phyloP scores from a whole-genome alignment of 1,140 invertebrate genomes.

The Drosophila busckii region DNA sequence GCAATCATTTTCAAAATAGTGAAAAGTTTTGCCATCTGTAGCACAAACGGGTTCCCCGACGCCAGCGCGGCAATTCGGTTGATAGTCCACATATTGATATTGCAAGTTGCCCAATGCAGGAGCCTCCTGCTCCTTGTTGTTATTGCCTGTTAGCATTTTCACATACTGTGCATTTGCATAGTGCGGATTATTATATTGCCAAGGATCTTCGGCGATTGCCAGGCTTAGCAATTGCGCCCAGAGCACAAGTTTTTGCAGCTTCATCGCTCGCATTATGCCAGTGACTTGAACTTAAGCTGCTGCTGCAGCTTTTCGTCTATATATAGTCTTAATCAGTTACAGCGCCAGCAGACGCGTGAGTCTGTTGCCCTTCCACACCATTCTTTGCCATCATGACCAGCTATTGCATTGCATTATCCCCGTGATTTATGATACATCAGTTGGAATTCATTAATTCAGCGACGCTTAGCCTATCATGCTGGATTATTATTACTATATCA shows the following conservation, averaged over 20 bases:
- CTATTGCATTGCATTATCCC: too few species aligned
- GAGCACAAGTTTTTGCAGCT: neutral
- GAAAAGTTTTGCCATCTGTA: slow-evolving; percentile 41
- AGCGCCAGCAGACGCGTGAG: too few species aligned
- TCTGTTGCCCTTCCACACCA: too few species aligned
- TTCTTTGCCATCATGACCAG: too few species aligned
- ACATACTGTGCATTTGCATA: slow-evolving; percentile 35
- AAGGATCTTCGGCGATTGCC: neutral
- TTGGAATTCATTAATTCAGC: too few species aligned
- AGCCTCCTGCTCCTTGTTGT: neutral
- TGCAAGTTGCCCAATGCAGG: slow-evolving; percentile 23
- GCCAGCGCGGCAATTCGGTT: slow-evolving; percentile 36
- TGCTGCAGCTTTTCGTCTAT: too few species aligned
- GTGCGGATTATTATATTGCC: slow-evolving; percentile 27
- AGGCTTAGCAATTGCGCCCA: neutral
- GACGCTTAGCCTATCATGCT: too few species aligned
- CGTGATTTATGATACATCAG: too few species aligned
- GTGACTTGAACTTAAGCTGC: too few species aligned
- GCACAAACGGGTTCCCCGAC: slow-evolving; percentile 54
- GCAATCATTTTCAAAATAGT: slow-evolving; percentile 52
- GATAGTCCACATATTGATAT: slow-evolving; percentile 60
- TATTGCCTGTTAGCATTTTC: slow-evolving; percentile 24
- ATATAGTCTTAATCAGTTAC: too few species aligned
- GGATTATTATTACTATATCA: too few species aligned
- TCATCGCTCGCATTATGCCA: too few species aligned